Base-by-base conservation (phyloP, 2,113 vertebrate species). In the Malurus melanocephalus region DNA sequence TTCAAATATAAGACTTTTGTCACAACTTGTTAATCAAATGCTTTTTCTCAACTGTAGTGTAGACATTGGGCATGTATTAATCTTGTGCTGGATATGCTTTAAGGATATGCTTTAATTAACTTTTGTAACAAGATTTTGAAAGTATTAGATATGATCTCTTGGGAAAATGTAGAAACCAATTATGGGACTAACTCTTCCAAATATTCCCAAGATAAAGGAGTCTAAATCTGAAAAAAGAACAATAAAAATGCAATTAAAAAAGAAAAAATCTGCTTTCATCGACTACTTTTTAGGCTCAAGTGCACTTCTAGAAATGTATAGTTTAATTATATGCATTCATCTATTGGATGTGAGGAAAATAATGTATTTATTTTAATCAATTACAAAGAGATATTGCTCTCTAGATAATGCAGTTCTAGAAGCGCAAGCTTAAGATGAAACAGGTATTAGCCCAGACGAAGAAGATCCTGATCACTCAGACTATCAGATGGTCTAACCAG, bases 101-200 rank as follows among this genome's bases (percentile, higher is more conserved):
- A 96, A 94, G 15, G 23, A 90, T 56, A 92, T 79, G 73, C 23
- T 92, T 96, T 94, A 96, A 94, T 96, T 97, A 96, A 93, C 69
- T 91, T 92, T 49, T 77, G 32, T 89, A 91, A 91, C 80, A 95
- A 88, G 80, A 88, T 92, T 95, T 64, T 89, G n/a, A 52, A 72
- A 78, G 81, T 90, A 71, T 85, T 94, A 91, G 51, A 24, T 77
- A 33, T 57, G 71, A 90, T 81, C 93, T 92, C 94, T 72, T 92
- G 92, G 83, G 94, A 94, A 94, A 95, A 69, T 5, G 4, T 51
- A 86, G 77, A 87, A 88, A 82, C 61, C 79, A 95, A 86, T 95
- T 96, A 93, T 87, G 32, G 38, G 78, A 93, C 94, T 95, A 93
- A 95, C 21, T 92, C 74, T 85, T 94, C 59, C 80, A 93, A 94